A percentile compares a stretch with the other conserved stretches of the same genome.
Evolutionary conservation across 2,797 vertebrate genomes (phyloP).

Genomic region (Phalanger gymnotis): DNA sequence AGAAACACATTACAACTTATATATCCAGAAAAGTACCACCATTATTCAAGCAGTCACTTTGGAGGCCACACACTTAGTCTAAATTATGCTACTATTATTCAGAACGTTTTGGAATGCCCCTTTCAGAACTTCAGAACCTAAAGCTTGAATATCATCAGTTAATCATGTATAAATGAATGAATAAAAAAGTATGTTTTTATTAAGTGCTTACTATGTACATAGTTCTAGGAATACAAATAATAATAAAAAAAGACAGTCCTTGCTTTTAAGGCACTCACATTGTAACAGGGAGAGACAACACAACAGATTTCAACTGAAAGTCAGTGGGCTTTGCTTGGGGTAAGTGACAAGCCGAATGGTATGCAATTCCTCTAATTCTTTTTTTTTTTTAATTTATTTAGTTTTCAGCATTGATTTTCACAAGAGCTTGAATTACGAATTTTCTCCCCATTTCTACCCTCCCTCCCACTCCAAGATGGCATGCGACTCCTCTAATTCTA

Average conservation of each 20-base stretch:
- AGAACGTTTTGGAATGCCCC: constrained; percentile 35
- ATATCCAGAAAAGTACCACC: constrained; percentile 21
- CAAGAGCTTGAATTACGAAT: too few relatives aligned
- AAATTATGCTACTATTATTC: constrained; percentile 35
- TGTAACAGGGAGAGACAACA: background rate
- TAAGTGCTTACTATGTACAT: background rate
- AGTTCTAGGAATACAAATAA: background rate
- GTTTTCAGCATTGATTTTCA: too few relatives aligned
- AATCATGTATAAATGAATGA: background rate
- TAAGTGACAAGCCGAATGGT: background rate
- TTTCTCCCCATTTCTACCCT: too few relatives aligned
- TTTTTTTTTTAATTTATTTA: too few relatives aligned
- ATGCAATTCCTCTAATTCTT: background rate
- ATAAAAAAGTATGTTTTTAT: background rate
- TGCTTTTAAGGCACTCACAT: background rate
- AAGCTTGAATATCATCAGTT: background rate
- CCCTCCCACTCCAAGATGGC: too few relatives aligned
- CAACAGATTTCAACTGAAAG: background rate
- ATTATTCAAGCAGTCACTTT: constrained; percentile 51
- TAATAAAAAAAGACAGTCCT: background rate
- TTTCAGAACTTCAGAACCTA: background rate
- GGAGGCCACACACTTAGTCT: constrained; percentile 26
- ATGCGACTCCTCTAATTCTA: background rate
- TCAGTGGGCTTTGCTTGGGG: background rate
- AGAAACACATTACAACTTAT: constrained; percentile 33